Conservation (phyloP, 2,888 invertebrate species). For the Agriopis aurantiaria region DNA sequence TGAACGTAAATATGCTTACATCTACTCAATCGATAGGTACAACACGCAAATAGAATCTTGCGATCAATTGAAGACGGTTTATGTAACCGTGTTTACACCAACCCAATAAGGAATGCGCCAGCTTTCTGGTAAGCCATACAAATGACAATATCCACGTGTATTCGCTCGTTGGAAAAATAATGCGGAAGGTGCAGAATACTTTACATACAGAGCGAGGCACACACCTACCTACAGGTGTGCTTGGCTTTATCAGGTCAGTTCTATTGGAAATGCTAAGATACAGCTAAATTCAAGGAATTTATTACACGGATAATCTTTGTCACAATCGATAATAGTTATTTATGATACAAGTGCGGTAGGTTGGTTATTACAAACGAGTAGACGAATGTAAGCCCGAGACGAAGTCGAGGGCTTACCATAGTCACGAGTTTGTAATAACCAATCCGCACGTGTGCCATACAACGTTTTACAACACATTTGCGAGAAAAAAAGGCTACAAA, state of each 20-base stretch:
- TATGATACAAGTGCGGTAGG: too few species aligned
- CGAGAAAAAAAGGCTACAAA: too few species aligned
- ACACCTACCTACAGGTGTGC: not conserved
- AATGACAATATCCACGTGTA: constrained; percentile 35
- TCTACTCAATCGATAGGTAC: constrained; percentile 27
- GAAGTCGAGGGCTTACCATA: too few species aligned
- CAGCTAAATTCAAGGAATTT: not conserved
- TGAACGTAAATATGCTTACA: not conserved
- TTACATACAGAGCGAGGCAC: not conserved
- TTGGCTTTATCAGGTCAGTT: constrained; percentile 5
- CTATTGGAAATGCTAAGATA: not conserved
- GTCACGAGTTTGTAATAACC: too few species aligned
- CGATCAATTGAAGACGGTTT: constrained; percentile 42
- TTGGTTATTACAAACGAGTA: too few species aligned
- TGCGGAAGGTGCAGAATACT: constrained; percentile 5
- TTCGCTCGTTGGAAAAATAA: constrained; percentile 22
- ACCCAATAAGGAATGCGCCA: constrained; percentile 41
- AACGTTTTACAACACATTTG: too few species aligned
- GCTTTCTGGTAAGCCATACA: constrained; percentile 44
- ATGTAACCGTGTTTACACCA: constrained; percentile 43
- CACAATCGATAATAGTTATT: too few species aligned
- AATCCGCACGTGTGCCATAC: too few species aligned
- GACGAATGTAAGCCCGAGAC: too few species aligned
- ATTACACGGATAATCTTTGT: too few species aligned
- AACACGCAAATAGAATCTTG: constrained; percentile 35